These are phyloP conservation scores for Halocynthia roretzi DNA, from an alignment of 23 tunicate species.

Conservation along the genomic window DNA sequence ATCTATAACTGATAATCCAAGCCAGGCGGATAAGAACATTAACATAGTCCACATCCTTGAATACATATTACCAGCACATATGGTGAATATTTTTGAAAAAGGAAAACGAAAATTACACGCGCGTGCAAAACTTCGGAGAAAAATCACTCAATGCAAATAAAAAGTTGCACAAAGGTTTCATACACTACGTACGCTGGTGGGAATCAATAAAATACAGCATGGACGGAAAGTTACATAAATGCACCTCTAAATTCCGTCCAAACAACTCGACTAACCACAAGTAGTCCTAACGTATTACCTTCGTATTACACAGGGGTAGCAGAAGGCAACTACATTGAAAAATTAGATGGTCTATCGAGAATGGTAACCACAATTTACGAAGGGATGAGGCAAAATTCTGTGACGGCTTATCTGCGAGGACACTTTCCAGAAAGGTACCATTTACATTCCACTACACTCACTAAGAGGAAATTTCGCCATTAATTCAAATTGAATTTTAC, in stretches of 20 bases:
- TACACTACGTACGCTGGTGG: not conserved
- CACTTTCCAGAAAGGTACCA: constrained; percentile 15
- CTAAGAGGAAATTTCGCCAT: not conserved
- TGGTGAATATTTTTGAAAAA: too few species aligned
- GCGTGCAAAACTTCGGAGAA: too few species aligned
- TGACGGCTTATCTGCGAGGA: constrained; percentile 5
- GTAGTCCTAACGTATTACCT: too few species aligned
- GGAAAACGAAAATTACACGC: too few species aligned
- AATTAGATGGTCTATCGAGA: not conserved
- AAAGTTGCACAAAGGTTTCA: not conserved
- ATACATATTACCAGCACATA: too few species aligned
- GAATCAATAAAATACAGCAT: not conserved
- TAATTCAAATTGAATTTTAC: not conserved
- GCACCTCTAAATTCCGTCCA: too few species aligned
- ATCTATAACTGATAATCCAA: too few species aligned
- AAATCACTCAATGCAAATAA: too few species aligned
- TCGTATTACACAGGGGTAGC: not conserved
- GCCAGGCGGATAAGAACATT: too few species aligned
- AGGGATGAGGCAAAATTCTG: constrained; percentile 1
- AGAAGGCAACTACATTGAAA: constrained; percentile 3
- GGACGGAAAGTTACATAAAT: not conserved
- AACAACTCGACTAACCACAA: too few species aligned
- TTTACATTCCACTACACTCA: not conserved
- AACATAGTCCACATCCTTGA: too few species aligned
- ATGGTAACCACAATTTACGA: constrained; percentile 7